Conservation (phyloP, 2,797 vertebrate genomes). For the Podarcis lilfordi region DNA sequence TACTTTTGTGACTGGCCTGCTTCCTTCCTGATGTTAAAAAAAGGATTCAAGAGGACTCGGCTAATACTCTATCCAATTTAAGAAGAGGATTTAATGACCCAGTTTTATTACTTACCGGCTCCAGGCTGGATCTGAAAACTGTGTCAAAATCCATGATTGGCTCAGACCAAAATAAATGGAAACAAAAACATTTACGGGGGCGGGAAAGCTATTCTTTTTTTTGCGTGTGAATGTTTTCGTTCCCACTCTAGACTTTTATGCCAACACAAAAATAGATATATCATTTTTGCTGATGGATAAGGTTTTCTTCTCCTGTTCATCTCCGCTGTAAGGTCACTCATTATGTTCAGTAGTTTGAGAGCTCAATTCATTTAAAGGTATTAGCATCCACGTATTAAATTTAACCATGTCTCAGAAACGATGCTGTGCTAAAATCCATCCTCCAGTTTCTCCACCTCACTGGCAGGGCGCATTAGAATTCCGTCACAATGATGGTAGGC, state of each 20-base stretch:
- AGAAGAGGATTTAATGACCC: constrained; percentile 16
- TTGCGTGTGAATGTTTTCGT: not conserved
- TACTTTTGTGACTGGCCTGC: constrained; percentile 17
- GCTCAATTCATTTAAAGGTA: not conserved
- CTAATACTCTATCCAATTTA: constrained; percentile 27
- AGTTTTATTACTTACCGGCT: constrained; percentile 14
- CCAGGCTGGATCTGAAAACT: constrained; percentile 2
- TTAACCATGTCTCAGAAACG: not conserved
- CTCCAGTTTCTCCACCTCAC: not conserved
- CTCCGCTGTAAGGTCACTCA: not conserved
- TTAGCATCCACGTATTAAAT: not conserved
- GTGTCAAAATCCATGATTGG: not conserved
- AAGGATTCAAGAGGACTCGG: not conserved
- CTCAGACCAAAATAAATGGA: not conserved
- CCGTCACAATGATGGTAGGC: not conserved
- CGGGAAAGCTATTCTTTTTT: not conserved
- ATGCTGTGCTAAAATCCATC: not conserved
- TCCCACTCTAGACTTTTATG: not conserved
- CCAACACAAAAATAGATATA: not conserved
- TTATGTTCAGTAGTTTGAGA: not conserved
- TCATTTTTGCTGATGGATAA: not conserved
- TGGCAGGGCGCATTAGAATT: not conserved
- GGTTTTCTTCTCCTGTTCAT: not conserved
- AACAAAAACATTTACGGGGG: not conserved
- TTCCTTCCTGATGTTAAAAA: constrained; percentile 29